Conservation (phyloP, 2,113 vertebrate genomes). For the pig (Sus scrofa) region T2T-Sscrofa CM000824.6:157189501-157190000, state of each 20-base stretch:
- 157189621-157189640: background rate
- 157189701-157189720: background rate
- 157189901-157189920: background rate
- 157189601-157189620: background rate
- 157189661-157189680: background rate
- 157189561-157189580: background rate
- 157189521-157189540: background rate
- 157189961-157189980: background rate
- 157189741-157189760: background rate
- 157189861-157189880: background rate
- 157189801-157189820: background rate
- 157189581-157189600: background rate
- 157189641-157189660: background rate
- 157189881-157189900: background rate
- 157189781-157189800: background rate
- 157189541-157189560: background rate
- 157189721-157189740: background rate
- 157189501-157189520: background rate
- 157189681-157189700: background rate
- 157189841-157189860: background rate
- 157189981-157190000: background rate
- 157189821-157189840: background rate
- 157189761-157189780: background rate
- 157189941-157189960: background rate
- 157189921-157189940: background rate